These are phyloP conservation scores for Periphyllus acericola DNA, from an alignment of 2,888 invertebrate species.

Conservation along the genomic window DNA sequence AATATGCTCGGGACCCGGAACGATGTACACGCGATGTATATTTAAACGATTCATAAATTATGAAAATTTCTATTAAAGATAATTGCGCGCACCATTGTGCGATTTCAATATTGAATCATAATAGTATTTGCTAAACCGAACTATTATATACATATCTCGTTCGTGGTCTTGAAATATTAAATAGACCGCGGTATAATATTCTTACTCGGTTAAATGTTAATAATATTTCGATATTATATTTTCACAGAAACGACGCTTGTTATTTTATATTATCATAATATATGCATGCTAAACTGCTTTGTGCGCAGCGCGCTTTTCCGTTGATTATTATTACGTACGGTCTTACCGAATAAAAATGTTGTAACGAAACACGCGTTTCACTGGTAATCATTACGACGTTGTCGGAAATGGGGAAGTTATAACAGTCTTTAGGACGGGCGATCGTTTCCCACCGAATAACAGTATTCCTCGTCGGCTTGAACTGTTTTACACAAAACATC, in stretches of 20 bases:
- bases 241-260: background rate
- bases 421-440: no score
- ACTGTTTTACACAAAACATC: no score
- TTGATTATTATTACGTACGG: no score
- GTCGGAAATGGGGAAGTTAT: no score
- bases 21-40: background rate
- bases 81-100: background rate
- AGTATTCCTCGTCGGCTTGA: no score
- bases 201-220: background rate
- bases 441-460: no score
- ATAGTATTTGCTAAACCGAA: background rate
- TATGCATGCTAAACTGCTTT: background rate
- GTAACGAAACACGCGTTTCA: no score
- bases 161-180: background rate
- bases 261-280: background rate
- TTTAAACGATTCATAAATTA: background rate
- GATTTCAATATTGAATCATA: background rate
- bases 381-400: no score
- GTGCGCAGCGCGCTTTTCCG: no score
- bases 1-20: background rate
- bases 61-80: background rate
- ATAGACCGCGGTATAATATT: background rate
- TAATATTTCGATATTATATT: background rate
- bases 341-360: no score
- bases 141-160: background rate